Evolutionary conservation across 2,888 invertebrate genomes (phyloP), one percentile per base, ranked within the genome.

Genomic region (Chloroclysta siterata): DNA sequence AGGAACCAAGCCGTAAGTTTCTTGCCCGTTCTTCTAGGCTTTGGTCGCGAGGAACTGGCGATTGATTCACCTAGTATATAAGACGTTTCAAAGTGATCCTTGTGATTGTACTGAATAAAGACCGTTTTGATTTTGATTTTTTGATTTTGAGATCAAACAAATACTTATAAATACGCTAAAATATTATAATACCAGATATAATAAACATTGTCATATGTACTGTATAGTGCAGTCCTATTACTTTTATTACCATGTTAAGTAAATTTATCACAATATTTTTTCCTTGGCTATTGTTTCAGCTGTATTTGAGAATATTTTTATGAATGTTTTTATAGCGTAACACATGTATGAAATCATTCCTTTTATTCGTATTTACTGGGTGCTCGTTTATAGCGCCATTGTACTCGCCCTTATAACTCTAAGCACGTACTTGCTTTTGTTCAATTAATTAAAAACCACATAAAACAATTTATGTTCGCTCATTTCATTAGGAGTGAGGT

Each of bases 231-330:
- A 77, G 74, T 71, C 69, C 70, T 33, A 71, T 72, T 70, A 44
- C 76, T 74, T 81, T 82, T 83, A 86, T 84, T 77, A 72, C 66
- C 74, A 78, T 78, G 77, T 74, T 79, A 77, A 79, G 74, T 74
- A 68, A 82, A 84, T 85, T 82, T 83, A 85, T 84, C 67, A 75
- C 73, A 70, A 76, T 82, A 78, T 82, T 83, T 80, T 81, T 79
- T 78, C 72, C 78, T 70, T 77, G 77, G 69, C 68, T 72, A 74
- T 80, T 77, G 74, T 80, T 80, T 80, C 68, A 72, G 71, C 68
- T 71, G 70, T 75, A 68, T 74, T 76, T 71, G 68, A 69, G 65
- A 74, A 79, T 75, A 78, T 77, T 81, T 83, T 83, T 80, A 83
- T 76, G 77, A 74, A 77, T 72, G 74, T 76, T 78, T 76, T 80